Percentiles rank a stretch among this genome's conserved stretches.
Evolutionary conservation across 2,113 vertebrate species (phyloP).

Genomic region (Oophaga pumilio): DNA sequence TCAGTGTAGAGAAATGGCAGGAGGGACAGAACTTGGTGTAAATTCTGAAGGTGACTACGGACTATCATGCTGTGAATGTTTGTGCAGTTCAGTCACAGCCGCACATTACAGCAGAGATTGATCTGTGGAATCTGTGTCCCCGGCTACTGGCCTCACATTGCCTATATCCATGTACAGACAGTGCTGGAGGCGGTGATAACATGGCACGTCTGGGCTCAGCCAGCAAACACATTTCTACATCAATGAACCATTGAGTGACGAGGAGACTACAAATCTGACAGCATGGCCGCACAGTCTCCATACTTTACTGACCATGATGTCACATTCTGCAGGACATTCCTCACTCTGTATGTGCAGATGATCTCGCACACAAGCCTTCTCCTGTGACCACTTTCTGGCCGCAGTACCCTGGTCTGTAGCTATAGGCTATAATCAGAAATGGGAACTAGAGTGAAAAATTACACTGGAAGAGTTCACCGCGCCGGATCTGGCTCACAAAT

Average conservation of each 20-base stretch:
- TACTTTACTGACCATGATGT: neutral
- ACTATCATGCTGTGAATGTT: neutral
- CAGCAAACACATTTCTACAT: slow-evolving; percentile 13
- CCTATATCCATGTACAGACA: neutral
- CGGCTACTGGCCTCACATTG: neutral
- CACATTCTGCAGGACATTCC: neutral
- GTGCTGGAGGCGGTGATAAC: slow-evolving; percentile 4
- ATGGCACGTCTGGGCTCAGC: neutral
- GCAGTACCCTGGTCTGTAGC: too few species aligned
- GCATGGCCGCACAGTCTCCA: neutral
- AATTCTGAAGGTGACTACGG: neutral
- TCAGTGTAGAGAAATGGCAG: too few species aligned
- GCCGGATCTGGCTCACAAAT: too few species aligned
- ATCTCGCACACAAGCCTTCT: neutral
- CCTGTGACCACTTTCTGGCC: too few species aligned
- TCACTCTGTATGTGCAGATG: neutral
- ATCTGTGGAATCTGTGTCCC: neutral
- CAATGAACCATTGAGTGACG: slow-evolving; percentile 18
- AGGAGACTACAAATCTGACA: slow-evolving; percentile 23
- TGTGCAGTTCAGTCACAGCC: neutral
- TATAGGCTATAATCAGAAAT: too few species aligned
- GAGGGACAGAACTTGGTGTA: too few species aligned
- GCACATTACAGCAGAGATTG: neutral
- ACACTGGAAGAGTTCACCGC: too few species aligned
- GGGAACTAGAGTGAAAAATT: too few species aligned